These are phyloP conservation scores for Tenthredo mesomela DNA, from an alignment of 2,888 invertebrate genomes.

Conservation along the genomic window DNA sequence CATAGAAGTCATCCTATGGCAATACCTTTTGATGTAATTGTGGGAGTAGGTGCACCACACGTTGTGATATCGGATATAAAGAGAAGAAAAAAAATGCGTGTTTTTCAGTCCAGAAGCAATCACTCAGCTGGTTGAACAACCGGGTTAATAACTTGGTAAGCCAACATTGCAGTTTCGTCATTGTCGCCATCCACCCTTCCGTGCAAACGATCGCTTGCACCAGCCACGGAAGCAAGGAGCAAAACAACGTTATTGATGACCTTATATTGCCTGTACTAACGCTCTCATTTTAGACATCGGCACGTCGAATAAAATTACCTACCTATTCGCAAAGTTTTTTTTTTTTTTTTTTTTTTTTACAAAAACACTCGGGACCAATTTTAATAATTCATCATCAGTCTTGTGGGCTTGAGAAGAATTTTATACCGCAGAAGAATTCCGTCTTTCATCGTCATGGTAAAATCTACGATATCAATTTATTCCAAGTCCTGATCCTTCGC, in stretches of 20 bases:
- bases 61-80: neutral
- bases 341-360: no score
- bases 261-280: slow-evolving; percentile 1
- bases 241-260: slow-evolving; percentile 43
- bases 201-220: slow-evolving; percentile 25
- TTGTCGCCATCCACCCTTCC: neutral
- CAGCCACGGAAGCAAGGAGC: neutral
- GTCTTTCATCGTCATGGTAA: neutral
- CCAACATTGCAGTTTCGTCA: slow-evolving; percentile 17
- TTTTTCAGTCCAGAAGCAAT: slow-evolving; percentile 48
- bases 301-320: neutral
- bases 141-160: slow-evolving; percentile 56
- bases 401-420: neutral
- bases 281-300: slow-evolving; percentile 24
- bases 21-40: neutral
- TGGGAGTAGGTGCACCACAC: neutral
- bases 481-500: neutral
- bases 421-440: neutral
- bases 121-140: slow-evolving; percentile 57
- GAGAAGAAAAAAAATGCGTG: neutral
- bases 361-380: neutral
- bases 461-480: neutral
- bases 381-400: neutral
- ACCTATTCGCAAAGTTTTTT: neutral
- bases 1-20: neutral